Conservation (phyloP, 35 echinoderm and acorn worm species). For the Heliocidaris erythrogramma region DNA sequence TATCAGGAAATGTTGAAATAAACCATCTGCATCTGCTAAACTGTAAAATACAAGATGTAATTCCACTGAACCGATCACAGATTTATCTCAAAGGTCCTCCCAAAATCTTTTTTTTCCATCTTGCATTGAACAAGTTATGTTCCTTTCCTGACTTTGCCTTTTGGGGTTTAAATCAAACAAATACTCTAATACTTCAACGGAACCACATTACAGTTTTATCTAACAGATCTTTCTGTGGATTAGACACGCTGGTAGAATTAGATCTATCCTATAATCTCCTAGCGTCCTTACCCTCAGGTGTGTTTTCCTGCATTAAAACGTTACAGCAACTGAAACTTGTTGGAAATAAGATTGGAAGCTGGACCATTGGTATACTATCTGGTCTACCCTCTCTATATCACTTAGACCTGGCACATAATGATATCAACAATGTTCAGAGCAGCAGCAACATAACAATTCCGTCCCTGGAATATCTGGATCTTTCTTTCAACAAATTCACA, state of each 20-base stretch:
- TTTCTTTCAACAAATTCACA: neutral
- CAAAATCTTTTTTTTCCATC: neutral
- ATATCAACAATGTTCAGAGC: neutral
- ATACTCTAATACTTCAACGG: neutral
- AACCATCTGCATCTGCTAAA: neutral
- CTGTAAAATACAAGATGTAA: neutral
- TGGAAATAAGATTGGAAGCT: neutral
- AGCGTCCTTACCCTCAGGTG: neutral
- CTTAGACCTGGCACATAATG: neutral
- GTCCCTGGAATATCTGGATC: neutral
- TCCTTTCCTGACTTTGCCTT: neutral
- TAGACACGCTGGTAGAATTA: neutral
- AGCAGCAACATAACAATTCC: neutral
- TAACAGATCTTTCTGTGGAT: neutral
- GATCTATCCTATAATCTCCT: neutral
- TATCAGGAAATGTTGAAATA: neutral
- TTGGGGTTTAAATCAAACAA: conserved; percentile 1
- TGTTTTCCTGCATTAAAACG: neutral
- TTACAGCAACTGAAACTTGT: neutral
- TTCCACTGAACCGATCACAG: neutral
- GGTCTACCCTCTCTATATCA: neutral
- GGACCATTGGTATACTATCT: neutral
- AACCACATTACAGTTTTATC: neutral
- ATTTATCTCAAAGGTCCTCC: neutral
- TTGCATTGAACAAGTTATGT: neutral